Conservation (phyloP, 2,113 vertebrate species). For the Damaliscus lunatus region DNA sequence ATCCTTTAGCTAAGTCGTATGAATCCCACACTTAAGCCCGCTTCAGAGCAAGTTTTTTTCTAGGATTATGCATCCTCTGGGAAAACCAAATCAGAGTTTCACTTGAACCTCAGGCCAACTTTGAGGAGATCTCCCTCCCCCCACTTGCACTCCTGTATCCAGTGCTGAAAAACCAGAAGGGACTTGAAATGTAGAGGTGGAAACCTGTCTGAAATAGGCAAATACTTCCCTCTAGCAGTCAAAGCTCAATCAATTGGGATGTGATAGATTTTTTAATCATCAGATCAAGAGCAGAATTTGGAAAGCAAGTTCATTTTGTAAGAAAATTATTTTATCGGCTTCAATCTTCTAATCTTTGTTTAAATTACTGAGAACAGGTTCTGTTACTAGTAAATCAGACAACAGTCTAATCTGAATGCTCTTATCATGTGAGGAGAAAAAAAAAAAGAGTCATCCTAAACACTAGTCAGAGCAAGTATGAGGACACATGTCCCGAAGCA, state of each 20-base stretch:
- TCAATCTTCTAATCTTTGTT: neutral
- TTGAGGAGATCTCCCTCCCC: neutral
- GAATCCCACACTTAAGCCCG: conserved; percentile 6
- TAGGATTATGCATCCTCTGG: neutral
- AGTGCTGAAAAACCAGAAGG: neutral
- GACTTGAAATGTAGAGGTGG: neutral
- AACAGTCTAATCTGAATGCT: neutral
- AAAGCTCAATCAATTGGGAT: neutral
- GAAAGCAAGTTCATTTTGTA: neutral
- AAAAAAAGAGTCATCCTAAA: neutral
- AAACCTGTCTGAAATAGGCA: neutral
- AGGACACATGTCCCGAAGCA: neutral
- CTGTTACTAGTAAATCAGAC: neutral
- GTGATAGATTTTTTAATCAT: conserved; percentile 7
- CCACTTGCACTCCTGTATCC: neutral
- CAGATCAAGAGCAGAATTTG: neutral
- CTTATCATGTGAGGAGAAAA: neutral
- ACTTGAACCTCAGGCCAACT: neutral
- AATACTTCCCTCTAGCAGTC: neutral
- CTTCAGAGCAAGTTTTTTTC: neutral
- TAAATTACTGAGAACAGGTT: neutral
- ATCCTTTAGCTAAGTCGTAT: neutral
- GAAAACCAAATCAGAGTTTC: neutral
- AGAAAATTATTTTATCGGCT: neutral
- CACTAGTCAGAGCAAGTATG: neutral